A percentile compares a stretch with the other conserved stretches of the same genome.
phyloP scores from a whole-genome alignment of 1,140 invertebrate genomes.

The Ceratitis capitata region DNA sequence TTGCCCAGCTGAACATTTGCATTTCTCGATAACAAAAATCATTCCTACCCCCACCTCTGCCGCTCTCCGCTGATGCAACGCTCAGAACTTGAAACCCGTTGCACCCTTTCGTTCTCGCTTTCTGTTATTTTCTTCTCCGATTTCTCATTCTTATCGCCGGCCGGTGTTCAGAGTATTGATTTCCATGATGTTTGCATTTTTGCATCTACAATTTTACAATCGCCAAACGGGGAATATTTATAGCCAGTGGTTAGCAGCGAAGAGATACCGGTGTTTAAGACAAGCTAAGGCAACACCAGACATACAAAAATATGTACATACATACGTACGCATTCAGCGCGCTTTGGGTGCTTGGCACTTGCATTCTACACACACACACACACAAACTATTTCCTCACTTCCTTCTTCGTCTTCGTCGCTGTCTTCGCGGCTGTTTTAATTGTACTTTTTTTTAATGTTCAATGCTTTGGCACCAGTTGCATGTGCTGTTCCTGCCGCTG shows the following conservation, averaged over 20 bases:
- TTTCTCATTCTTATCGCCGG: background rate
- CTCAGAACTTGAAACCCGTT: background rate
- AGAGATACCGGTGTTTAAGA: background rate
- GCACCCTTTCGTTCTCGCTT: background rate
- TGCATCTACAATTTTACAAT: background rate
- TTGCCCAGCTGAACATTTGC: background rate
- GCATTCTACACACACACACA: background rate
- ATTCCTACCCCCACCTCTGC: background rate
- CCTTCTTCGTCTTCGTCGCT: background rate
- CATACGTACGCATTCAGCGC: background rate
- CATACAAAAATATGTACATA: background rate
- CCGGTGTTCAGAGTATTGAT: conserved; percentile 19
- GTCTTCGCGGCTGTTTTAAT: background rate
- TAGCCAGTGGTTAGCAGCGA: background rate
- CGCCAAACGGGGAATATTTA: background rate
- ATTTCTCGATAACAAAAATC: background rate
- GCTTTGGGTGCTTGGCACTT: background rate
- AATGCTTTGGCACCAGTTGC: background rate
- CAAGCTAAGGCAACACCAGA: background rate
- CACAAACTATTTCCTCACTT: background rate
- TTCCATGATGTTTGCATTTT: background rate
- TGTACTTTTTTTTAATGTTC: background rate
- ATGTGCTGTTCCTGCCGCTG: background rate
- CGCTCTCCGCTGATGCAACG: background rate
- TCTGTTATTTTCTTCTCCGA: background rate